Conservation (phyloP, 92 coral and sea anemone species). For the Diadumene lineata region DNA sequence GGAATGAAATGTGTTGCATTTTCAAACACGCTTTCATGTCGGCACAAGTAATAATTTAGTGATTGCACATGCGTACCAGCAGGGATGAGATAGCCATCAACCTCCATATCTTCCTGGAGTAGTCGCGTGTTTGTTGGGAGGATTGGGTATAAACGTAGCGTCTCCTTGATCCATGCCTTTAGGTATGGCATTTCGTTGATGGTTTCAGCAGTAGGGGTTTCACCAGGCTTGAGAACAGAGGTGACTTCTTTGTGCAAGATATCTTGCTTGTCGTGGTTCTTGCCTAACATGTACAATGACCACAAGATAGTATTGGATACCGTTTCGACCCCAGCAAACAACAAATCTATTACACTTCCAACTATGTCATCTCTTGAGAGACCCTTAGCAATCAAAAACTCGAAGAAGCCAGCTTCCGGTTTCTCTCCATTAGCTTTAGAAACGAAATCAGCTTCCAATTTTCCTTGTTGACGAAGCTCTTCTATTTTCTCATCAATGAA, state of each 20-base stretch:
- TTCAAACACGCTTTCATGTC: conserved; percentile 47
- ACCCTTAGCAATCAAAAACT: conserved; percentile 35
- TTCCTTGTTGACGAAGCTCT: conserved; percentile 29
- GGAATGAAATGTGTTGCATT: conserved; percentile 58
- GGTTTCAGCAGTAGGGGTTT: conserved; percentile 20
- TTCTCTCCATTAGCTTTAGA: neutral
- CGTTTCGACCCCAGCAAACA: conserved; percentile 78
- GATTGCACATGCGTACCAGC: conserved; percentile 54
- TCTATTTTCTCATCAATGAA: conserved; percentile 39
- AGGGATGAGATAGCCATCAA: conserved; percentile 62
- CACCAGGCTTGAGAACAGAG: conserved; percentile 51
- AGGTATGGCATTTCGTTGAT: conserved; percentile 59
- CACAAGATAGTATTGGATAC: conserved; percentile 67
- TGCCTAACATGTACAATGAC: conserved; percentile 57
- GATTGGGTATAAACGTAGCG: conserved; percentile 66
- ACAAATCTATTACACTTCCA: conserved; percentile 60
- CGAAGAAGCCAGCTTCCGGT: conserved; percentile 42
- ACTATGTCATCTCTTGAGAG: conserved; percentile 57
- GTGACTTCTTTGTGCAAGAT: conserved; percentile 51
- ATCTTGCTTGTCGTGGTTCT: conserved; percentile 66
- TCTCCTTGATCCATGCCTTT: conserved; percentile 73
- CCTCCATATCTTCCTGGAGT: conserved; percentile 41
- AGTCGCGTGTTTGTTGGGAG: conserved; percentile 19
- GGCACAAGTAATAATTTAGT: conserved; percentile 46
- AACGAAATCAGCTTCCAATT: neutral